Base-by-base conservation (phyloP, 2,797 vertebrate genomes). In the Megaceryle alcyon region DNA sequence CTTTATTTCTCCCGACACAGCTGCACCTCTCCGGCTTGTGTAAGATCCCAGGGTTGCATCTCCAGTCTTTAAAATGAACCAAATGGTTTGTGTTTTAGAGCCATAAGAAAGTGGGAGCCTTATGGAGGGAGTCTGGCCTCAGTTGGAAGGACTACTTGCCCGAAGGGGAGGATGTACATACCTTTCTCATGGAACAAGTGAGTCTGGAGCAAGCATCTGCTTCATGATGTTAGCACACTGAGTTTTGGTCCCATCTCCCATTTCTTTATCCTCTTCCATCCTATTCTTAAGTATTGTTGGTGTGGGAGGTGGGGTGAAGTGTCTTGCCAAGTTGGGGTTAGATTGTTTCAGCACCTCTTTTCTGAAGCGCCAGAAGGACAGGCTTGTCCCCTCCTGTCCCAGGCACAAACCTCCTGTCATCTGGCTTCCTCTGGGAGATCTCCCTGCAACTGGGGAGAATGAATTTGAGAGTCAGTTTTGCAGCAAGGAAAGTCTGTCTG, bases 71-170 rank as follows among this genome's bases (percentile, higher is more conserved):
- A 86, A 93, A 79, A 70, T 49, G 57, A 49, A 25, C 33, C 10
- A 70, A 82, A 21, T 48, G 5, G 68, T 89, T 98, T 98, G 88
- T 97, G 33, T 98, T 97, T 93, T 97, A 99, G 99, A 99, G 99
- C 99, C 99, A 99, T 99, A 99, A 99, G 98, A 99, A 98, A 98
- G 99, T 99, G 91, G 99, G 98, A 93, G 98, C 98, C 96, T 97
- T 99, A 82, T 99, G 99, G 99, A 99, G 98, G 95, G 99, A 99
- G 86, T 98, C 99, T 92, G 98, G 98, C 93, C 98, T 99, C 94
- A 98, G 97, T 94, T 99, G 99, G 99, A 98, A 97, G 48, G 98
- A 99, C 97, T 98, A 99, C 93, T 97, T 99, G 93, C 98, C 98
- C 6, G 98, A 99, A 97, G 99, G 98, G 86, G 98, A 99, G 79